Evolutionary conservation across 2,797 vertebrate species (phyloP), one percentile per base, ranked within the genome.

Genomic region (Danio albolineatus): DNA sequence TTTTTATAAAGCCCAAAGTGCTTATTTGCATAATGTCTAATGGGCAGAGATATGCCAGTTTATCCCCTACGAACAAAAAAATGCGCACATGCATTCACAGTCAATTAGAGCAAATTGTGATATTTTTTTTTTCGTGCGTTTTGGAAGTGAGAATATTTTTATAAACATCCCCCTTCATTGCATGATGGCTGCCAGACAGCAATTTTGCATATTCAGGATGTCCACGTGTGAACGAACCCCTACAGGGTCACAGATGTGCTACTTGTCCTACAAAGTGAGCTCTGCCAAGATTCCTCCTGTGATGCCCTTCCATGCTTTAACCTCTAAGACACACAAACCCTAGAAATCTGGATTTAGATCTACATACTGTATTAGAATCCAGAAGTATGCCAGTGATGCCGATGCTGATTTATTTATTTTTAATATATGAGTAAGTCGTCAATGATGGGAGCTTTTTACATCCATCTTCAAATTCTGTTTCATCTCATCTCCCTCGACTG

Each of bases 161-260:
- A 77, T 64, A 84, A 84, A 62, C 54, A 82, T 67, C 67, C 81
- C 84, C 85, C 28, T 84, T 73, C 81, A 10, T 78, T 39, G 57
- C 36, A 60, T 80, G 61, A 53, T 49, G n/a, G 82, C 67, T 85
- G 86, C 75, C 73, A 85, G 9, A 54, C 76, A 86, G 82, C 70
- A 84, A 91, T 91, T 86, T 73, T 87, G 82, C 87, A 87, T 89
- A 84, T 88, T 85, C 82, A 80, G 76, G 71, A 65, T 84, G 84
- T 87, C 82, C 76, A 21, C 61, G 77, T 79, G 48, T 89, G 85
- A 84, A 87, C 86, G 83, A 85, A 88, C 84, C 85, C 86, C 86
- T 86, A 87, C 85, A 82, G 75, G 86, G 83, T 66, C 90, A 79
- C 91, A 85, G 78, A 92, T 93, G 89, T 90, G 88, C 82, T 86